These are phyloP conservation scores for Ibidorhyncha struthersii DNA, from an alignment of 2,113 vertebrate genomes.

Conservation along the genomic window DNA sequence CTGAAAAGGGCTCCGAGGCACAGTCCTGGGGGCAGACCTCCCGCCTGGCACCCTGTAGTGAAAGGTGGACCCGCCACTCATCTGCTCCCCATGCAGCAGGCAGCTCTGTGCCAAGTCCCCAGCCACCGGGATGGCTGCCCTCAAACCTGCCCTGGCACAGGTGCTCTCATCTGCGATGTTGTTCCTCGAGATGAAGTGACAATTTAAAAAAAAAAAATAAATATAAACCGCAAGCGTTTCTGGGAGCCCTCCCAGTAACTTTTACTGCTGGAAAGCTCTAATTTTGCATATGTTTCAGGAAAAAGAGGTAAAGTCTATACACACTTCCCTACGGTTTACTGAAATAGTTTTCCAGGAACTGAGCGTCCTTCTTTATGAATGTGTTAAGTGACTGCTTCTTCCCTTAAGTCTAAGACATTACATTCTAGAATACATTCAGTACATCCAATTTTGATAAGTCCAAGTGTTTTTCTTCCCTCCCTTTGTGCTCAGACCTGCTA, in stretches of 20 bases:
- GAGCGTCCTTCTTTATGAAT: neutral
- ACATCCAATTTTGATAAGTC: neutral
- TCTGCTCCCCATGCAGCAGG: accelerated
- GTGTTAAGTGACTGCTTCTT: neutral
- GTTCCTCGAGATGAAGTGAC: neutral
- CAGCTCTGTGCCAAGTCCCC: accelerated
- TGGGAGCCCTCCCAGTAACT: neutral
- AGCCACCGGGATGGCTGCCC: accelerated
- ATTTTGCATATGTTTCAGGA: neutral
- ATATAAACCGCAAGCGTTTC: neutral
- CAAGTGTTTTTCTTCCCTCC: neutral
- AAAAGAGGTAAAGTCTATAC: neutral
- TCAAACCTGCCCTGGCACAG: neutral
- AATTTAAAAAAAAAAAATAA: neutral
- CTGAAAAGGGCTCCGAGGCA: neutral
- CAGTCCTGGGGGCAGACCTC: neutral
- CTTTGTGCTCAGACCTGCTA: neutral
- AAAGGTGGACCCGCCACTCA: neutral
- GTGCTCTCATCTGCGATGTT: neutral
- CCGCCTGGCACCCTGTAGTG: neutral
- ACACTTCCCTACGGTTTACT: neutral
- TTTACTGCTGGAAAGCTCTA: neutral
- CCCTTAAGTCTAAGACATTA: neutral
- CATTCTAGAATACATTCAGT: neutral
- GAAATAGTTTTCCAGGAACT: neutral